phyloP scores from a whole-genome alignment of 2,113 vertebrate species.

The Protobothrops mucrosquamatus region DNA sequence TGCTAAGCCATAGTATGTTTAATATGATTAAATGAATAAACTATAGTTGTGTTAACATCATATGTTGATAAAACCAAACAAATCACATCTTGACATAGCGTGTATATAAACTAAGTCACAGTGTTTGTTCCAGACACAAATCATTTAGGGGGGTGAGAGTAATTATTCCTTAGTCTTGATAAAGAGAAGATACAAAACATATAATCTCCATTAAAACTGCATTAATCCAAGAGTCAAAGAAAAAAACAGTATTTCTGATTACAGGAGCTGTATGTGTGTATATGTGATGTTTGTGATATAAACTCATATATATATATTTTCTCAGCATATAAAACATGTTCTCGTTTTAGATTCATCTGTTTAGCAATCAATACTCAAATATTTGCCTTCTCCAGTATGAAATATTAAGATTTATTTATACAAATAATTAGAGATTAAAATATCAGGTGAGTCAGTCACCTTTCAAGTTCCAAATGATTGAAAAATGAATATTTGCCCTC shows the following conservation, averaged over 20 bases:
- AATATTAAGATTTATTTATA: too few relatives aligned
- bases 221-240: not conserved
- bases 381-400: too few relatives aligned
- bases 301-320: not conserved
- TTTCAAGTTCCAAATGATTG: too few relatives aligned
- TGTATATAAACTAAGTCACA: not conserved
- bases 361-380: too few relatives aligned
- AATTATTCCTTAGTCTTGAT: not conserved
- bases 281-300: not conserved
- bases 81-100: not conserved
- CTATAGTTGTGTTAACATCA: not conserved
- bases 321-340: not conserved
- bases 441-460: too few relatives aligned
- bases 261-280: not conserved
- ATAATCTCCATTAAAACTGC: not conserved
- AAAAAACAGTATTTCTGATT: not conserved
- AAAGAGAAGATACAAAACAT: not conserved
- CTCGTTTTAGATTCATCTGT: not conserved
- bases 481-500: too few relatives aligned
- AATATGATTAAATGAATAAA: not conserved
- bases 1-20: not conserved
- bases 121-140: not conserved
- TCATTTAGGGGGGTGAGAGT: not conserved
- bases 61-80: not conserved
- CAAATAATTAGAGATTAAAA: too few relatives aligned